phyloP scores from a whole-genome alignment of 2,888 invertebrate species.

The Druceiella hillmani region DNA sequence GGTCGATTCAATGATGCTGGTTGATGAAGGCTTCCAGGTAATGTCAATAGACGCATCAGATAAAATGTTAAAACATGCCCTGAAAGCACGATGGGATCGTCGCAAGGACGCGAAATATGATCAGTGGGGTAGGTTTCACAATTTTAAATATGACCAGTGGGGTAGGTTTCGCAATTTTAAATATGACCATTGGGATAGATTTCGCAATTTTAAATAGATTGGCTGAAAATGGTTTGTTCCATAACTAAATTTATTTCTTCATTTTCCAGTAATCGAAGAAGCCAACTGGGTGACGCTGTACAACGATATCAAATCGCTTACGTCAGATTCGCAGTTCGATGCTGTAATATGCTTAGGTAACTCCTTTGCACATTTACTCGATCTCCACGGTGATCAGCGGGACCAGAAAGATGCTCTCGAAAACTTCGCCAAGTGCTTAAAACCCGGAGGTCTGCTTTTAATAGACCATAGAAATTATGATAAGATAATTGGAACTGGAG shows the following conservation, averaged over 20 bases:
- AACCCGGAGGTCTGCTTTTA: conserved; percentile 77
- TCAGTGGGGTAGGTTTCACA: conserved; percentile 73
- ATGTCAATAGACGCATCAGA: conserved; percentile 87
- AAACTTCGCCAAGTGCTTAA: conserved; percentile 78
- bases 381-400: conserved; percentile 71
- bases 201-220: too few relatives aligned
- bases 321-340: conserved; percentile 67
- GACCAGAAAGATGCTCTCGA: conserved; percentile 72
- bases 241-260: neutral
- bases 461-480: conserved; percentile 91
- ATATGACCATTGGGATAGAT: conserved; percentile 82
- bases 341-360: conserved; percentile 88
- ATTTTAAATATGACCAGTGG: conserved; percentile 84
- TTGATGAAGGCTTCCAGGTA: conserved; percentile 83
- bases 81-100: conserved; percentile 80
- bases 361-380: conserved; percentile 85
- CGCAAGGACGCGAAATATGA: conserved; percentile 74
- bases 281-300: conserved; percentile 84
- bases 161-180: conserved; percentile 66
- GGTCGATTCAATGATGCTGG: conserved; percentile 81
- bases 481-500: conserved; percentile 68
- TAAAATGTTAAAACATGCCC: conserved; percentile 86
- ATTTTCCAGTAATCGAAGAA: conserved; percentile 74
- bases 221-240: too few relatives aligned
- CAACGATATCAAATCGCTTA: conserved; percentile 60